Evolutionary conservation across 2,113 vertebrate genomes (phyloP).

Genomic region (Sisor rabdophorus): DNA sequence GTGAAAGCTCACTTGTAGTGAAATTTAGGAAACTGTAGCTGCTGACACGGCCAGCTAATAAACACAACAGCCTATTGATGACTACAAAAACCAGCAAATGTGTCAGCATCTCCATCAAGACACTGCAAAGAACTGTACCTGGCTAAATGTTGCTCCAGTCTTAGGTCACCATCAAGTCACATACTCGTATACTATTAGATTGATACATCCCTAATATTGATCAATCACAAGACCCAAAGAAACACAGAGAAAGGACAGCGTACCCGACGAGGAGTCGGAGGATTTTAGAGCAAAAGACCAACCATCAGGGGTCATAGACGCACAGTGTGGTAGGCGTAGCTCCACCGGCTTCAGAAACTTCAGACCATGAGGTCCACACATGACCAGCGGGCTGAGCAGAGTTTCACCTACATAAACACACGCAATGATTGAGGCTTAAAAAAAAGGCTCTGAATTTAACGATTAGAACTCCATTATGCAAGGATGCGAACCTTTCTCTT

Average conservation of each 20-base stretch:
- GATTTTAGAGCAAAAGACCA: constrained; percentile 99
- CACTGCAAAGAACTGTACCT: not conserved
- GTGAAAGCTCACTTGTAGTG: not conserved
- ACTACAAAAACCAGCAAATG: not conserved
- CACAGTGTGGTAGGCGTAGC: constrained; percentile 98
- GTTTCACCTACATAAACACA: constrained; percentile 81
- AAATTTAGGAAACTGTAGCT: not conserved
- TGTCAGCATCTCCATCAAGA: not conserved
- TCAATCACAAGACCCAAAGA: constrained; percentile 60
- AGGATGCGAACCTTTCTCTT: constrained; percentile 86
- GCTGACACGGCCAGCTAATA: too few species aligned
- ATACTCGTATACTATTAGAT: constrained; percentile 31
- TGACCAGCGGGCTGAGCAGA: constrained; percentile 94
- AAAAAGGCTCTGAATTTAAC: not conserved
- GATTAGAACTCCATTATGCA: not conserved
- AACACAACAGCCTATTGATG: not conserved
- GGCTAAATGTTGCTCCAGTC: not conserved
- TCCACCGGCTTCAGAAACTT: constrained; percentile 99
- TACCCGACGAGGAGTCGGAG: constrained; percentile 99
- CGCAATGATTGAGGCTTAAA: not conserved
- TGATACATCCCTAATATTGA: constrained; percentile 64
- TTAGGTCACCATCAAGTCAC: not conserved
- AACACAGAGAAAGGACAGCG: constrained; percentile 91
- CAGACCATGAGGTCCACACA: constrained; percentile 97
- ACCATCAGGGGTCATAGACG: constrained; percentile 99